A percentile compares a stretch with the other conserved stretches of the same genome.
Conservation (phyloP, 2,888 invertebrate species). For the Pyrocoelia pectoralis region DNA sequence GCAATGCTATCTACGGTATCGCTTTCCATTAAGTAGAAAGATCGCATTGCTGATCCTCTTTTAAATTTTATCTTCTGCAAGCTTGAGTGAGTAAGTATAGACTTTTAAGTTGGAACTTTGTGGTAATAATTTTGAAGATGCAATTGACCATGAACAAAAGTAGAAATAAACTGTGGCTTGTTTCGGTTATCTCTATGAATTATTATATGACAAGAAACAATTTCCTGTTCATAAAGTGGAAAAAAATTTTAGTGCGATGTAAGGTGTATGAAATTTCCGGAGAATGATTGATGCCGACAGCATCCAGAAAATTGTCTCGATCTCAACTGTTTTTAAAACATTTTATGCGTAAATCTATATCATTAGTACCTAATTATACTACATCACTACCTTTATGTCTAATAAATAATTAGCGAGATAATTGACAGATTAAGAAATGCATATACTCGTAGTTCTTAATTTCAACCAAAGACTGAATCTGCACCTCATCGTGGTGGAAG, state of each 20-base stretch:
- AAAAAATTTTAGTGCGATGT: neutral
- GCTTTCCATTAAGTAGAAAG: neutral
- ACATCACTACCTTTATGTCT: no score
- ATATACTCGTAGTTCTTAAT: no score
- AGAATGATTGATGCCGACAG: constrained; percentile 6
- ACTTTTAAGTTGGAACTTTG: neutral
- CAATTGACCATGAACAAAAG: constrained; percentile 1
- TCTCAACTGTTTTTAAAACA: neutral
- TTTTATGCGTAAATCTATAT: no score
- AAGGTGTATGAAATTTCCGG: neutral
- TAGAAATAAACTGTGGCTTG: neutral
- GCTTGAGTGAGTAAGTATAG: neutral
- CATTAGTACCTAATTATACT: no score
- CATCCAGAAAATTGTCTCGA: neutral
- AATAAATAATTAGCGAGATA: no score
- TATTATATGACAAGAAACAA: constrained; percentile 1
- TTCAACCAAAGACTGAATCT: no score
- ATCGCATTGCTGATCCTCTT: neutral
- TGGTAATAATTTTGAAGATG: neutral
- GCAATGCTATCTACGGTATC: neutral
- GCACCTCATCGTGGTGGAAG: no score
- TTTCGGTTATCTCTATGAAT: neutral
- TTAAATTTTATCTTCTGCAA: neutral
- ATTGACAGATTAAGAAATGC: no score
- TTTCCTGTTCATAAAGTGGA: neutral